Evolutionary conservation across 2,113 vertebrate species (phyloP).

Genomic region (Hippotragus niger): DNA sequence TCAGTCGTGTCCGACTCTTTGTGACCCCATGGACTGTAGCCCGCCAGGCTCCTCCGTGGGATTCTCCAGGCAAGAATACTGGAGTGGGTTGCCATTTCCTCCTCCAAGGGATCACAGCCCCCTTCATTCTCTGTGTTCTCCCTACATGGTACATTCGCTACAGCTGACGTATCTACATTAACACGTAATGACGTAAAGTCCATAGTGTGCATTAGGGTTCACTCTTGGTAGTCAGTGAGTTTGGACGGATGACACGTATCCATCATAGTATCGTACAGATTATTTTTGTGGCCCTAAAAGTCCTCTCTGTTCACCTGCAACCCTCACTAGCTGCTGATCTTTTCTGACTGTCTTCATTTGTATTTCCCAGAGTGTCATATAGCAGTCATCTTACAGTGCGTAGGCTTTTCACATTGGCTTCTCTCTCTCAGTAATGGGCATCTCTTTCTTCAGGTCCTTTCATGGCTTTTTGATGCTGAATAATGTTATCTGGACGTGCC

Average conservation of each 20-base stretch:
- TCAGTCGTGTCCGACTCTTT: neutral
- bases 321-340: neutral
- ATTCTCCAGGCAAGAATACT: neutral
- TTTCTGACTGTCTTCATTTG: neutral
- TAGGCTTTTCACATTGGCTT: neutral
- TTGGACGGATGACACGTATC: neutral
- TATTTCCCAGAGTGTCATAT: neutral
- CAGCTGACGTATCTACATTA: neutral
- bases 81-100: neutral
- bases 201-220: neutral
- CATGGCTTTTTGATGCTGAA: neutral
- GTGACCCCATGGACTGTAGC: neutral
- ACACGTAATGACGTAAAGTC: neutral
- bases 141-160: neutral
- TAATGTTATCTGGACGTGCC: neutral
- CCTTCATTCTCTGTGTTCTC: too few relatives aligned
- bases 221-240: neutral
- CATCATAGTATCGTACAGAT: neutral
- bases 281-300: neutral
- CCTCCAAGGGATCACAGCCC: neutral
- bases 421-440: neutral
- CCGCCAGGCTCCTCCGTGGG: neutral
- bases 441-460: neutral
- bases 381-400: neutral
- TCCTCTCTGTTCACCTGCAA: neutral